phyloP scores from a whole-genome alignment of 2,113 vertebrate species.

The Sphaerodactylus townsendi region DNA sequence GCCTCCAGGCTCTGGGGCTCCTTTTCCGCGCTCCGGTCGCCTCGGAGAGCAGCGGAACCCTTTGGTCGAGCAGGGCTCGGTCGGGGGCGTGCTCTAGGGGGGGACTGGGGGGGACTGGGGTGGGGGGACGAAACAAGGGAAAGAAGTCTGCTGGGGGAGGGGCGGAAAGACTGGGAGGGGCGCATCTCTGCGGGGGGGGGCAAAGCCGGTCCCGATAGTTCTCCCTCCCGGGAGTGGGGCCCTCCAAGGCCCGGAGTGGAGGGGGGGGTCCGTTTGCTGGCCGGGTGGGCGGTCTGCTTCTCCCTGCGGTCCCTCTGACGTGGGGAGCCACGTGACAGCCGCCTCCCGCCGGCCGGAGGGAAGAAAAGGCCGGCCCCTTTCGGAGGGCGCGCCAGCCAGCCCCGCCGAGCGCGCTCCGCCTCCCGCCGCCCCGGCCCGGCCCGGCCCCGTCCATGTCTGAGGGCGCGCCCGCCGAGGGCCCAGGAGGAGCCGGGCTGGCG shows the following conservation, averaged over 20 bases:
- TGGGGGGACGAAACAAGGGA: rapidly evolving
- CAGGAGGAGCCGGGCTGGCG: background rate
- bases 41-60: too few relatives aligned
- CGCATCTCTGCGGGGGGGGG: too few relatives aligned
- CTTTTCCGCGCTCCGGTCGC: too few relatives aligned
- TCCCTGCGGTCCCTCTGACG: conserved; percentile 77
- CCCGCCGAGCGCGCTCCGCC: background rate
- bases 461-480: background rate
- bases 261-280: background rate
- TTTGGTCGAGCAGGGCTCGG: too few relatives aligned
- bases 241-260: too few relatives aligned
- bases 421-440: conserved; percentile 32
- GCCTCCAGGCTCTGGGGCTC: too few relatives aligned
- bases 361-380: conserved; percentile 82
- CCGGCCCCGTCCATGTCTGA: conserved; percentile 41
- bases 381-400: background rate
- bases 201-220: too few relatives aligned
- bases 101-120: too few relatives aligned
- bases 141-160: too few relatives aligned
- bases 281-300: background rate
- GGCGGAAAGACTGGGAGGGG: too few relatives aligned
- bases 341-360: conserved; percentile 73
- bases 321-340: conserved; percentile 82
- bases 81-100: too few relatives aligned
- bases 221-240: too few relatives aligned